Conservation (phyloP, 2,797 vertebrate species). For the Coluber constrictor region DNA sequence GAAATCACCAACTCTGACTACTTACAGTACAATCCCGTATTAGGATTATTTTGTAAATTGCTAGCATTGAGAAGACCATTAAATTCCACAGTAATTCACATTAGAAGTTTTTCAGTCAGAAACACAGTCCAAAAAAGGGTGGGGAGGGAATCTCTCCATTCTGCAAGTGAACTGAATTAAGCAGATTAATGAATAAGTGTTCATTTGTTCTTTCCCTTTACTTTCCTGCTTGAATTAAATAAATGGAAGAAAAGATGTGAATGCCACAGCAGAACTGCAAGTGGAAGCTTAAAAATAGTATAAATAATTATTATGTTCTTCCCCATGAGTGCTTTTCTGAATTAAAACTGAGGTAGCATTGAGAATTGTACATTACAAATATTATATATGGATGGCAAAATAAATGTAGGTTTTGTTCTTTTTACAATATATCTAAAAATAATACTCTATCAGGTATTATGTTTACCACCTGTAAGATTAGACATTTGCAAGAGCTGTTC, state of each 20-base stretch:
- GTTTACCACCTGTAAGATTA: background rate
- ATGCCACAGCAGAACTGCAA: background rate
- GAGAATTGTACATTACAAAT: background rate
- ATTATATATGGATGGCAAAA: background rate
- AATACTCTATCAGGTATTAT: background rate
- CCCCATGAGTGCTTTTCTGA: background rate
- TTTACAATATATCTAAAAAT: background rate
- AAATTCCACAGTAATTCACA: background rate
- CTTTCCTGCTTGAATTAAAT: background rate
- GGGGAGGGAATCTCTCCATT: background rate
- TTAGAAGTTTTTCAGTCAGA: background rate
- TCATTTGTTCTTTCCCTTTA: background rate
- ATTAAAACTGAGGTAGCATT: background rate
- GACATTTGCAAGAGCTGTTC: conserved; percentile 27
- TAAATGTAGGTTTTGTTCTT: background rate
- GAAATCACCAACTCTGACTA: background rate
- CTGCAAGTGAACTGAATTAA: background rate
- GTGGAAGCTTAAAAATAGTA: background rate
- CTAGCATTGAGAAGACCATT: background rate
- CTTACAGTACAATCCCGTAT: background rate
- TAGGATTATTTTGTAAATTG: background rate
- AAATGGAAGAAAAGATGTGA: background rate
- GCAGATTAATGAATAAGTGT: background rate
- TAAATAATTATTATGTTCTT: background rate
- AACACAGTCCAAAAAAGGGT: background rate